Evolutionary conservation across 2,888 invertebrate species (phyloP).

Genomic region (Agrochola lychnidis): DNA sequence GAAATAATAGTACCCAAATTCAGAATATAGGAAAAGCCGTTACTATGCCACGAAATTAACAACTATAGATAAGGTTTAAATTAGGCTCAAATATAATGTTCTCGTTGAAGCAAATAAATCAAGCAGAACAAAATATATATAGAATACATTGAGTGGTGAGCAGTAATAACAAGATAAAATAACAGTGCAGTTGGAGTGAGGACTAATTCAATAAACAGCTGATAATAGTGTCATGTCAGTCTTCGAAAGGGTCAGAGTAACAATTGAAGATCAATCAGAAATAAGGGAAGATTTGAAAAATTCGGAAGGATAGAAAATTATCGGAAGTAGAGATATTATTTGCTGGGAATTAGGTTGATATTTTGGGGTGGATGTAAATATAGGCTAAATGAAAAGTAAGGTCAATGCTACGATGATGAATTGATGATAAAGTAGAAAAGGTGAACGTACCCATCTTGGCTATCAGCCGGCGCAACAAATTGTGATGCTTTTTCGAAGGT

Average conservation of each 20-base stretch:
- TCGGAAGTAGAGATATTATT: background rate
- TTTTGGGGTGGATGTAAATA: background rate
- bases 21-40: background rate
- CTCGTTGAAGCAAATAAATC: background rate
- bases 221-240: background rate
- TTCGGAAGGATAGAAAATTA: background rate
- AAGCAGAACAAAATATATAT: background rate
- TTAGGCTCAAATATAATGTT: background rate
- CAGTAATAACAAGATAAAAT: background rate
- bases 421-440: slow-evolving; percentile 58
- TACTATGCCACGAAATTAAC: background rate
- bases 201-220: slow-evolving; percentile 26
- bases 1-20: background rate
- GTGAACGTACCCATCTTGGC: slow-evolving; percentile 85
- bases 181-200: background rate
- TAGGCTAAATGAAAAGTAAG: slow-evolving; percentile 11
- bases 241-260: background rate
- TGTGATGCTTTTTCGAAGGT: slow-evolving; percentile 73
- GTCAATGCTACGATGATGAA: slow-evolving; percentile 34
- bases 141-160: background rate
- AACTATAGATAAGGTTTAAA: background rate
- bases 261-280: background rate
- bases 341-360: background rate
- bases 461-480: slow-evolving; percentile 72
- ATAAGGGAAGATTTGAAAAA: background rate